Evolutionary conservation across 2,888 invertebrate genomes (phyloP).

Genomic region (Caradrina clavipalpis): DNA sequence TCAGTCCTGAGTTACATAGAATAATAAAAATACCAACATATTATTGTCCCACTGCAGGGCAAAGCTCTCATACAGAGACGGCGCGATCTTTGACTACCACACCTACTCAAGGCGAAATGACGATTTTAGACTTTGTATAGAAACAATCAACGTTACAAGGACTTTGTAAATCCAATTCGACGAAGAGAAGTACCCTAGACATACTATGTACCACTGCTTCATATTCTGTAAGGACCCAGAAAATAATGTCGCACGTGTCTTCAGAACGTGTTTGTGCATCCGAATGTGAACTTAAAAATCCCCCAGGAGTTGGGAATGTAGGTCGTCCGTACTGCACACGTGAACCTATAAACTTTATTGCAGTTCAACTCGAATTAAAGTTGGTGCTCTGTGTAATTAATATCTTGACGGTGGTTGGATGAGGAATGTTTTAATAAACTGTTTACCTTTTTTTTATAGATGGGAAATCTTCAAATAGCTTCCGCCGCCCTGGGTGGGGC

Average conservation of each 20-base stretch:
- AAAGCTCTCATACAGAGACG: no score
- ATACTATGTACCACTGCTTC: background rate
- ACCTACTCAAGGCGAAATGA: no score
- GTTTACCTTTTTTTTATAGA: no score
- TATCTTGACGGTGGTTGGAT: background rate
- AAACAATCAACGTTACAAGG: background rate
- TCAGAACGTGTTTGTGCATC: conserved; percentile 4
- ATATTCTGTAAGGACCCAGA: background rate
- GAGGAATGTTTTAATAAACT: conserved; percentile 2
- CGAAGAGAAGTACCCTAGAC: background rate
- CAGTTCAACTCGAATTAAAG: conserved; percentile 3
- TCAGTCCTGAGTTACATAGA: no score
- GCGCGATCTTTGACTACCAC: no score
- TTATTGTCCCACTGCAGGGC: no score
- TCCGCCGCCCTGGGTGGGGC: no score
- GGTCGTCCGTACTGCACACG: conserved; percentile 2
- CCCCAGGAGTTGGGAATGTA: background rate
- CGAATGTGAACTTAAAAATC: background rate
- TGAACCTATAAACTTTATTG: conserved; percentile 5
- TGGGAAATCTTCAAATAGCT: no score
- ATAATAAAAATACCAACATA: no score
- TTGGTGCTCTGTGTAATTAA: background rate
- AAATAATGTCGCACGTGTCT: conserved; percentile 19
- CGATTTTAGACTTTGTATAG: no score
- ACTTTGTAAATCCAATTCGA: no score